Evolutionary conservation across 2,113 vertebrate genomes (phyloP), one percentile per base, ranked within the genome.

Genomic region (Salvelinus alpinus): DNA sequence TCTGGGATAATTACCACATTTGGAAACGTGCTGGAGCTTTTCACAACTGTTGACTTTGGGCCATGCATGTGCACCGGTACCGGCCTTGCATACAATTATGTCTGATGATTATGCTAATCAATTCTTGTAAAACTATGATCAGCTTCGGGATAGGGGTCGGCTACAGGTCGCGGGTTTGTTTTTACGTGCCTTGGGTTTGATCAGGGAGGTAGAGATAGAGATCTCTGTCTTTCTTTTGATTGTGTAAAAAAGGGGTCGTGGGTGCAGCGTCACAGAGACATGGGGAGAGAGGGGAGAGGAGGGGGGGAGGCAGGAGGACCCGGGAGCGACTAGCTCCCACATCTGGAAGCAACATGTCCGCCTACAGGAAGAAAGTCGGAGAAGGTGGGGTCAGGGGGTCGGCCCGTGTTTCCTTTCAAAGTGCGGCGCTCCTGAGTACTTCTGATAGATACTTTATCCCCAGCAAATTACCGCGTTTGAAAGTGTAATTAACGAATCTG

Each of bases 391-490:
- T 95, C 94, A 94, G 70, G 86, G 91, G 95, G 94, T 96, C 94
- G 90, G 88, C 78, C 91, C 93, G 92, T 94, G 95, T 96, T 96
- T 95, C 95, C 94, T 96, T 94, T 95, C 94, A 92, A 91, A 94
- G 90, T 92, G 91, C 90, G 91, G 88, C 85, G 91, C 93, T 93
- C 94, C 91, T 92, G 94, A 93, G 94, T 94, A 86, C 93, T 94
- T 94, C 94, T 97, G 96, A 96, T 95, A 94, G 95, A 96, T 98
- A 96, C 95, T 96, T 97, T 96, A 97, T 95, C 94, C 95, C 88
- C 93, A 87, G 94, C 94, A 96, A 98, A 96, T 97, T 95, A 95
- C 94, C 90, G 92, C 93, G 91, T 96, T 96, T 96, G 93, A 95
- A 96, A 95, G 92, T 89, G 88, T 94, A 98, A 97, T 97, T 97